Evolutionary conservation across 2,113 vertebrate species (phyloP).

Genomic region (Notiomystis cincta): DNA sequence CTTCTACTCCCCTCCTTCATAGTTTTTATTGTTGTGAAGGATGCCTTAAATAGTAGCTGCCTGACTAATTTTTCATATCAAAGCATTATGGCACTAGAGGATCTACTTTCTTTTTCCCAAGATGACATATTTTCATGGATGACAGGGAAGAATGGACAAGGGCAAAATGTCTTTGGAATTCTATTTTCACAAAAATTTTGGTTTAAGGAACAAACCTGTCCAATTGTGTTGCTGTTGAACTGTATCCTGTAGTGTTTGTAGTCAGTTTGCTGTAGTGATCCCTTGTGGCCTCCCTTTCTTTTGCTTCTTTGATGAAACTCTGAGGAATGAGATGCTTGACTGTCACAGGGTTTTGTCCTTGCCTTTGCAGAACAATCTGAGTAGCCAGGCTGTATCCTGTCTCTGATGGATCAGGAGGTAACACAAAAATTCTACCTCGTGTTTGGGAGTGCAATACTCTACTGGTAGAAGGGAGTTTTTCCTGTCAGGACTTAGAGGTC

Average conservation of each 20-base stretch:
- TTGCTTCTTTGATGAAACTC: neutral
- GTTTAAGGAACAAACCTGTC: neutral
- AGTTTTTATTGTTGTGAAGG: neutral
- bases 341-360: neutral
- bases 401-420: neutral
- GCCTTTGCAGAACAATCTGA: neutral
- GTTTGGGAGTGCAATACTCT: neutral
- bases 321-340: neutral
- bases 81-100: neutral
- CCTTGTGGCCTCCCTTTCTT: neutral
- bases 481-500: neutral
- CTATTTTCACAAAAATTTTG: neutral
- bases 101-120: neutral
- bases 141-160: neutral
- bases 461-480: neutral
- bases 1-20: neutral
- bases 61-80: neutral
- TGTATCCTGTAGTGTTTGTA: neutral
- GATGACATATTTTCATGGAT: neutral
- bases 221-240: neutral
- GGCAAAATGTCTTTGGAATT: neutral
- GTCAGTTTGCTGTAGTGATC: neutral
- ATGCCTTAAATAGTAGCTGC: neutral
- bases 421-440: neutral
- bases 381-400: neutral